Base-by-base conservation (phyloP, 2,113 vertebrate species). In the Collichthys lucidus region DNA sequence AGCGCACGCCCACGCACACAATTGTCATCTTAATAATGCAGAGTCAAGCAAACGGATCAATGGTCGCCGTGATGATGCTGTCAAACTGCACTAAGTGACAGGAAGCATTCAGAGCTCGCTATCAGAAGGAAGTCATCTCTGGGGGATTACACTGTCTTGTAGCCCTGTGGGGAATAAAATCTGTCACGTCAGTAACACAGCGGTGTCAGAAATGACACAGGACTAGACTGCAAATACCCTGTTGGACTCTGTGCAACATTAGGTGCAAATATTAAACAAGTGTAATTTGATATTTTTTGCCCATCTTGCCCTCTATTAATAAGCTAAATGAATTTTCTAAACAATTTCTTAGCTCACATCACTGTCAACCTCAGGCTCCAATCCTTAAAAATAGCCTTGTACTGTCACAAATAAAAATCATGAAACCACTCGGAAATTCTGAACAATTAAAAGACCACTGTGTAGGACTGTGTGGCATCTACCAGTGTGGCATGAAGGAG, bases 11-110 rank as follows among this genome's bases (percentile, higher is more conserved):
- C 94, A 91, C 88, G 80, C 91, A 89, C 94, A 94, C 93, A 93
- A 89, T 90, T 95, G 95, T 94, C 95, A 96, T 96, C 96, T 96
- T 93, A 95, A 96, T 95, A 96, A 96, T 92, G 94, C 95, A 95
- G 91, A 95, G 95, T 91, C 93, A 94, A 86, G 92, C 93, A 92
- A 92, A 91, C 93, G 91, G 94, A 96, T 96, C 95, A 93, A 95
- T 96, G 92, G 84, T 67, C 77, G 88, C 92, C 83, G 42, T 77
- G 89, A 94, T 93, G 94, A 87, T 80, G 80, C 92, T 77, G 91
- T 93, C 94, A 96, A 90, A 90, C 71, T 16, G 79, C 87, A 90
- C 85, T 89, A 92, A 93, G 85, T 93, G 94, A 95, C 92, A 81
- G 80, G 94, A 87, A 93, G 93, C 93, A 95, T 94, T 93, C 92